Evolutionary conservation across 1,140 invertebrate genomes (phyloP).

Genomic region (Elysia chlorotica): DNA sequence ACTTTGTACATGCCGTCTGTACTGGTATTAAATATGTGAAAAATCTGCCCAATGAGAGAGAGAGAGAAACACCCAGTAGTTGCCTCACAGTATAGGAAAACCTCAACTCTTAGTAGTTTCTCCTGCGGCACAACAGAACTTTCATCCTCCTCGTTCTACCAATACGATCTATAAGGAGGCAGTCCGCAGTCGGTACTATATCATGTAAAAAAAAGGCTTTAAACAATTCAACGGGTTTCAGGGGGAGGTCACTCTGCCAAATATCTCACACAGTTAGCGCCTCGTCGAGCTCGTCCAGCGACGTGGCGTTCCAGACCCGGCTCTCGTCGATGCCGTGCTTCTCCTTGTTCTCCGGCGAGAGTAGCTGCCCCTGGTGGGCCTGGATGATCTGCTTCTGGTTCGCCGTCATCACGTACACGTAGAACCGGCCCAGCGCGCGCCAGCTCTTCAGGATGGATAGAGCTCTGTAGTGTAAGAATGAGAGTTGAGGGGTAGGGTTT

Average conservation of each 20-base stretch:
- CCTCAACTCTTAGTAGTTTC: no score
- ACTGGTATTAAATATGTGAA: no score
- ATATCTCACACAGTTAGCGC: conserved; percentile 76
- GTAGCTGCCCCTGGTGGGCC: conserved; percentile 74
- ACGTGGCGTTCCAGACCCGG: conserved; percentile 82
- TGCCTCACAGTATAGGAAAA: no score
- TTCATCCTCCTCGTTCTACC: no score
- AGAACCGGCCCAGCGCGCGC: conserved; percentile 85
- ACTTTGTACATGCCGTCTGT: no score
- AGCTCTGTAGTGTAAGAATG: conserved; percentile 61
- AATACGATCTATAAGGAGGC: no score
- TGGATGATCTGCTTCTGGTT: conserved; percentile 85
- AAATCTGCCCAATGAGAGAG: no score
- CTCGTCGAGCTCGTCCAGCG: conserved; percentile 84
- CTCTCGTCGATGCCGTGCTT: conserved; percentile 73
- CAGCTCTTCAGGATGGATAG: conserved; percentile 80
- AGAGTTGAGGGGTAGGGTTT: neutral
- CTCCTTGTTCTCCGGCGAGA: conserved; percentile 76
- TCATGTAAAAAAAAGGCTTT: neutral
- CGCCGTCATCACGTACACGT: conserved; percentile 91
- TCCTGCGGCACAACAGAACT: no score
- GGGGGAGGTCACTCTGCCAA: neutral
- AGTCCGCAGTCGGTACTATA: no score
- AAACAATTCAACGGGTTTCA: neutral
- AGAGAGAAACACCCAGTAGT: no score